Conservation (phyloP, 2,797 vertebrate genomes). For the Cynodonichthys magdalenae region DNA sequence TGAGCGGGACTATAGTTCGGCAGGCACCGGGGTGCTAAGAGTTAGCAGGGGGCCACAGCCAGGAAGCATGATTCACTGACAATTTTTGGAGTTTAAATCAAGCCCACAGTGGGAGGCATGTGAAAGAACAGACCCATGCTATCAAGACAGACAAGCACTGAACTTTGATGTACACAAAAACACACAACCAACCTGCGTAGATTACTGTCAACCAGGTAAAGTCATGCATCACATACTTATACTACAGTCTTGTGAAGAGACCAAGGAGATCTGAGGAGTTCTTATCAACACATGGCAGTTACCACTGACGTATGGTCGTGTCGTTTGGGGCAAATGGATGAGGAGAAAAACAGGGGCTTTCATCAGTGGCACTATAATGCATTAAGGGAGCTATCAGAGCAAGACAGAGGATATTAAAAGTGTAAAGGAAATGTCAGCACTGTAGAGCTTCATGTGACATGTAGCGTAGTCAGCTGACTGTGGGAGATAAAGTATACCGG, state of each 20-base stretch:
- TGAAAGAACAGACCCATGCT: slow-evolving; percentile 28
- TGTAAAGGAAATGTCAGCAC: slow-evolving; percentile 56
- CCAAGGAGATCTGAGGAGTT: slow-evolving; percentile 49
- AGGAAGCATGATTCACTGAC: slow-evolving; percentile 63
- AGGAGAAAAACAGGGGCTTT: slow-evolving; percentile 56
- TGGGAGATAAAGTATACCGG: slow-evolving; percentile 10
- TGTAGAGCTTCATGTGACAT: slow-evolving; percentile 57
- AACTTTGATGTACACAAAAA: slow-evolving; percentile 37
- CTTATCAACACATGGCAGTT: slow-evolving; percentile 56
- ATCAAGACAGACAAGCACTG: slow-evolving; percentile 19
- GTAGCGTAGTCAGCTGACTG: slow-evolving; percentile 38
- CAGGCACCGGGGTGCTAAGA: slow-evolving; percentile 11
- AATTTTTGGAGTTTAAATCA: slow-evolving; percentile 61
- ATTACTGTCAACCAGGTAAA: slow-evolving; percentile 47
- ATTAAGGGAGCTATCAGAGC: slow-evolving; percentile 71
- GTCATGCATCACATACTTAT: slow-evolving; percentile 32
- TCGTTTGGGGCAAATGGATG: slow-evolving; percentile 58
- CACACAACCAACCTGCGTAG: slow-evolving; percentile 38
- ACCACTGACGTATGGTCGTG: slow-evolving; percentile 60
- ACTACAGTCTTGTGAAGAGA: slow-evolving; percentile 12
- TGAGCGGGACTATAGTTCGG: slow-evolving; percentile 23
- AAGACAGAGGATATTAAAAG: slow-evolving; percentile 77
- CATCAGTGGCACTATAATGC: slow-evolving; percentile 57
- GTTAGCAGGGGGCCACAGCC: slow-evolving; percentile 41
- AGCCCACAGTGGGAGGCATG: slow-evolving; percentile 42